Conservation (phyloP, 2,888 invertebrate genomes). For the Pedicia rivosa region DNA sequence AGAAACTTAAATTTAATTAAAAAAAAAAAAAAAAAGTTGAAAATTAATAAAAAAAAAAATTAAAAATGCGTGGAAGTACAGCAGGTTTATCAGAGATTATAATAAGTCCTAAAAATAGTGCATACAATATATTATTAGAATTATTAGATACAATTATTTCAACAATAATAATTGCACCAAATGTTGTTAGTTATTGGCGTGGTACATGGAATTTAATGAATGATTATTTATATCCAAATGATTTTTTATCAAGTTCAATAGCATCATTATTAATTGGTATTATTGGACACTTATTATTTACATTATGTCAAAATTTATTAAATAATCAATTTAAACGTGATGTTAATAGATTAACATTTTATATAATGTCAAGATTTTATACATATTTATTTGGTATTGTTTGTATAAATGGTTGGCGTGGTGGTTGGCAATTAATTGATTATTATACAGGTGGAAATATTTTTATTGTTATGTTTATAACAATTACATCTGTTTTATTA, state of each 20-base stretch:
- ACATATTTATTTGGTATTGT: conserved; percentile 60
- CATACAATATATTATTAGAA: conserved; percentile 39
- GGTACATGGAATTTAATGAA: conserved; percentile 72
- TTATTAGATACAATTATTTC: conserved; percentile 57
- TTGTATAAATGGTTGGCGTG: conserved; percentile 80
- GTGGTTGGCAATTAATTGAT: conserved; percentile 60
- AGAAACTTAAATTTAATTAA: too few species aligned
- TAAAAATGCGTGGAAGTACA: conserved; percentile 15
- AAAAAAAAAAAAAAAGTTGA: too few species aligned
- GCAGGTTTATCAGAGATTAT: conserved; percentile 11
- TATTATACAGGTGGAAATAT: conserved; percentile 45
- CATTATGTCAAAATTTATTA: conserved; percentile 47
- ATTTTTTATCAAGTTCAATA: conserved; percentile 42
- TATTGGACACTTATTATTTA: conserved; percentile 50
- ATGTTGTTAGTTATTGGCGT: conserved; percentile 75
- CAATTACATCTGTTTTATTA: conserved; percentile 47
- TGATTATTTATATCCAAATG: conserved; percentile 47
- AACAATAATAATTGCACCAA: conserved; percentile 55
- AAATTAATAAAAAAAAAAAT: too few species aligned
- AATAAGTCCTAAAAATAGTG: conserved; percentile 1
- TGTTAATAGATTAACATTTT: conserved; percentile 48
- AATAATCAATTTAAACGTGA: conserved; percentile 46
- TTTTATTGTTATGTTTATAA: conserved; percentile 43
- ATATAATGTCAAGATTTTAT: conserved; percentile 53
- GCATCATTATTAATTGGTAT: conserved; percentile 55